phyloP scores from a whole-genome alignment of 2,888 invertebrate genomes.

The Orthosia gracilis region DNA sequence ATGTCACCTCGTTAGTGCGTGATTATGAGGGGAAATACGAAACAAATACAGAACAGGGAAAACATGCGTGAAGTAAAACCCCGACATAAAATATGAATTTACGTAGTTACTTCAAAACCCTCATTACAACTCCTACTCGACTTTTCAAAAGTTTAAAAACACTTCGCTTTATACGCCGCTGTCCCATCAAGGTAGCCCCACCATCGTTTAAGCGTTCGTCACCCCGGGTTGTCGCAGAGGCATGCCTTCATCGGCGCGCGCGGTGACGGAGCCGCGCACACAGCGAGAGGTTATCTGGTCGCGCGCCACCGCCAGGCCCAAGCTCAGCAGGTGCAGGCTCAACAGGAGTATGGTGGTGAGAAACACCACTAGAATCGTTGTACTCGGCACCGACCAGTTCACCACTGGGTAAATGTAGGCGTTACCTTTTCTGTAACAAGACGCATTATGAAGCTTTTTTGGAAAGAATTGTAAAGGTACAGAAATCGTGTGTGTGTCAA shows the following conservation, averaged over 20 bases:
- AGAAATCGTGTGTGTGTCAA: not conserved
- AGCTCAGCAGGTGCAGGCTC: slow-evolving; percentile 91
- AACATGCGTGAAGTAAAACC: not conserved
- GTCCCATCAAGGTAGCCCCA: not conserved
- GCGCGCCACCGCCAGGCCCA: slow-evolving; percentile 90
- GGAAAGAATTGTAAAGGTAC: not conserved
- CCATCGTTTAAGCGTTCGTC: slow-evolving; percentile 32
- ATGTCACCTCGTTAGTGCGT: not conserved
- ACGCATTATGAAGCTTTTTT: not conserved
- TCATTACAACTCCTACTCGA: not conserved
- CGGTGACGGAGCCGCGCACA: slow-evolving; percentile 70
- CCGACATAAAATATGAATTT: not conserved
- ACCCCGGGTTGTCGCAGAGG: slow-evolving; percentile 73
- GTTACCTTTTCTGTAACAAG: slow-evolving; percentile 90
- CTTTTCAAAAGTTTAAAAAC: not conserved
- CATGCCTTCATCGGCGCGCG: slow-evolving; percentile 73
- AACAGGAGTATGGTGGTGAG: slow-evolving; percentile 92
- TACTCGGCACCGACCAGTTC: slow-evolving; percentile 93
- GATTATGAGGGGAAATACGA: slow-evolving; percentile 2
- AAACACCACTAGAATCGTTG: slow-evolving; percentile 91
- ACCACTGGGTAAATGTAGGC: slow-evolving; percentile 94
- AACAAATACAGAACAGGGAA: not conserved
- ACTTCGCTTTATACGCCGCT: not conserved
- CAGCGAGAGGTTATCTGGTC: slow-evolving; percentile 75
- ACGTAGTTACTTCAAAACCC: not conserved